Evolutionary conservation across 1,140 invertebrate species (phyloP).

Genomic region (Drosophila bocqueti): DNA sequence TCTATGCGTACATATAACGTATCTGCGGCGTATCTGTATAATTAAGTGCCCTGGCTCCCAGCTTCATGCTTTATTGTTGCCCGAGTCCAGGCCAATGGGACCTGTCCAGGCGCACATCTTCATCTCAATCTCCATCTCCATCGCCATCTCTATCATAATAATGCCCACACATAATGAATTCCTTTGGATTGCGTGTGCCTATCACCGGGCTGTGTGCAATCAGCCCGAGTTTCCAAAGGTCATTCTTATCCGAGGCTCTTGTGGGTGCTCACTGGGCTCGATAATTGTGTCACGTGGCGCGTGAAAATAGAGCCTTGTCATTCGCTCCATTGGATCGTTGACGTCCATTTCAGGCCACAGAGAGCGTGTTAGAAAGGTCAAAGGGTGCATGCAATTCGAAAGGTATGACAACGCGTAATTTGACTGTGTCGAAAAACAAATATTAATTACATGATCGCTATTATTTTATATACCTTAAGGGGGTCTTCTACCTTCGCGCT

Average conservation of each 20-base stretch:
- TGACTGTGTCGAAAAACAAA: not conserved
- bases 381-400: not conserved
- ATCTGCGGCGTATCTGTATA: conserved; percentile 39
- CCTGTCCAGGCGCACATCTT: conserved; percentile 19
- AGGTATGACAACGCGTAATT: not conserved
- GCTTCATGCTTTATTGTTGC: conserved; percentile 46
- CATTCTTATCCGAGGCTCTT: conserved; percentile 16
- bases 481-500: too few species aligned
- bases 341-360: not conserved
- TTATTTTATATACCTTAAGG: not conserved
- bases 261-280: conserved; percentile 37
- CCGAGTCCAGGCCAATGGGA: conserved; percentile 22
- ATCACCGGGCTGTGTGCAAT: conserved; percentile 22
- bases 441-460: too few species aligned
- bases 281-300: conserved; percentile 62
- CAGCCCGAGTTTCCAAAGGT: conserved; percentile 42
- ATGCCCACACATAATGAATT: conserved; percentile 49
- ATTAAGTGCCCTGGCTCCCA: conserved; percentile 45
- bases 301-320: conserved; percentile 50
- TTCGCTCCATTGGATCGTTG: conserved; percentile 26
- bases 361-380: not conserved
- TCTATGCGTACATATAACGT: conserved; percentile 23
- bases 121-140: conserved; percentile 25
- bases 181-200: conserved; percentile 38
- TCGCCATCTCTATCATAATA: conserved; percentile 38